phyloP scores from a whole-genome alignment of 2,888 invertebrate genomes.

The Salpingus planirostris region DNA sequence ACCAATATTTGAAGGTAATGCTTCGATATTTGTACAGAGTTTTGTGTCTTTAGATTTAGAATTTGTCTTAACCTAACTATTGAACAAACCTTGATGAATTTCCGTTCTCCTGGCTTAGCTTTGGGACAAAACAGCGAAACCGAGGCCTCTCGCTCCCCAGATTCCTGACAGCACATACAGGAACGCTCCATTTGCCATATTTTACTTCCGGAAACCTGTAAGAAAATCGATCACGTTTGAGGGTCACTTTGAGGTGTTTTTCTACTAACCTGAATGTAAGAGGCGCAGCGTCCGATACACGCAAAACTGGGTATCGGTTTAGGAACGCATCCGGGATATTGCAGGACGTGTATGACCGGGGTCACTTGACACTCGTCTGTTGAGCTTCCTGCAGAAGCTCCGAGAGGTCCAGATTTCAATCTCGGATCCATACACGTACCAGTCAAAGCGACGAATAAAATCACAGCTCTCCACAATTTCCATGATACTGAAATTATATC shows the following conservation, averaged over 20 bases:
- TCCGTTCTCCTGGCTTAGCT: conserved; percentile 75
- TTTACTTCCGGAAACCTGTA: conserved; percentile 85
- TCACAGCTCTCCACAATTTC: conserved; percentile 22
- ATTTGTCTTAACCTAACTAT: no score
- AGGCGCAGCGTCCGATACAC: conserved; percentile 83
- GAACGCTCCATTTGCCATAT: conserved; percentile 95
- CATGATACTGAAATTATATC: conserved; percentile 17
- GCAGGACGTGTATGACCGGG: conserved; percentile 83
- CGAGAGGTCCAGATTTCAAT: conserved; percentile 21
- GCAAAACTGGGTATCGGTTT: conserved; percentile 91
- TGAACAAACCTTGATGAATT: conserved; percentile 64
- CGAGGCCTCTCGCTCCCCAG: conserved; percentile 82
- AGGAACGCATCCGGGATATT: conserved; percentile 85
- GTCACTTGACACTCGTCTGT: conserved; percentile 82
- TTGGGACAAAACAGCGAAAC: conserved; percentile 85
- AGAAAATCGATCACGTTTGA: no score
- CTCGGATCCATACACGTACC: conserved; percentile 37
- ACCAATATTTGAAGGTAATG: no score
- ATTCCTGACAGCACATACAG: conserved; percentile 93
- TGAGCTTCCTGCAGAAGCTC: conserved; percentile 35
- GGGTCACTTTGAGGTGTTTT: no score
- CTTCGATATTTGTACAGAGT: no score
- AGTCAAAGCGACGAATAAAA: conserved; percentile 28
- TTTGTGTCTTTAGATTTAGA: no score
- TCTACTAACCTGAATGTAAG: conserved; percentile 73